A percentile compares a stretch with the other conserved stretches of the same genome.
phyloP scores from a whole-genome alignment of 2,888 invertebrate genomes.

The Tenthredo mesomela region DNA sequence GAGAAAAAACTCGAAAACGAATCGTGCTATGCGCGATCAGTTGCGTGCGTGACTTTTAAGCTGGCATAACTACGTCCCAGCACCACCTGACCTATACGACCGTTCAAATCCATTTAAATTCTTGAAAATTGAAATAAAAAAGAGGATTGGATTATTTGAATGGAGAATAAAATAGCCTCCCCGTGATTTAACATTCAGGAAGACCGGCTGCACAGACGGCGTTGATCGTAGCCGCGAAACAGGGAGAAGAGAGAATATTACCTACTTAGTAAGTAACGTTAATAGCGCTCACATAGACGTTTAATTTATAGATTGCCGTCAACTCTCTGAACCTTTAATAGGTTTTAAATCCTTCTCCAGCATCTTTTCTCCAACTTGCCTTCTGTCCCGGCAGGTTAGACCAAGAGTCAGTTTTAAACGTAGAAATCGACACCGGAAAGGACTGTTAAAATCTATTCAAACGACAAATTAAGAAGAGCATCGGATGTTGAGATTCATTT shows the following conservation, averaged over 20 bases:
- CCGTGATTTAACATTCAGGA: conserved; percentile 36
- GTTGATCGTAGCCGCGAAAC: conserved; percentile 44
- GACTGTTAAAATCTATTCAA: background rate
- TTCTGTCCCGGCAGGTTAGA: background rate
- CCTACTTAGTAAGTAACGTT: conserved; percentile 48
- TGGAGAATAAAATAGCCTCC: conserved; percentile 22
- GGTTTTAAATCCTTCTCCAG: conserved; percentile 4
- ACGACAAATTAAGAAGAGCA: conserved; percentile 22
- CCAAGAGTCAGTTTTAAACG: background rate
- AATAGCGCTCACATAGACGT: conserved; percentile 37
- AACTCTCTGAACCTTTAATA: conserved; percentile 45
- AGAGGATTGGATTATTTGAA: conserved; percentile 24
- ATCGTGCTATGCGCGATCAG: conserved; percentile 17
- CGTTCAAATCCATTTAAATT: conserved; percentile 39
- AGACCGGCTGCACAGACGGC: conserved; percentile 10
- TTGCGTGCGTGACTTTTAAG: conserved; percentile 42
- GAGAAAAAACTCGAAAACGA: conserved; percentile 25
- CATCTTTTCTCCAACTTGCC: background rate
- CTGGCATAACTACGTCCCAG: conserved; percentile 29
- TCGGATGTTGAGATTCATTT: background rate
- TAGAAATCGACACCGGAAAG: conserved; percentile 31
- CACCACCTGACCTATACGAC: conserved; percentile 31
- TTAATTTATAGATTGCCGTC: conserved; percentile 47
- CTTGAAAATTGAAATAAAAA: conserved; percentile 43
- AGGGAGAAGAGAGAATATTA: conserved; percentile 5